Base-by-base conservation (phyloP, 1,140 invertebrate genomes). In the Polyergus mexicanus region DNA sequence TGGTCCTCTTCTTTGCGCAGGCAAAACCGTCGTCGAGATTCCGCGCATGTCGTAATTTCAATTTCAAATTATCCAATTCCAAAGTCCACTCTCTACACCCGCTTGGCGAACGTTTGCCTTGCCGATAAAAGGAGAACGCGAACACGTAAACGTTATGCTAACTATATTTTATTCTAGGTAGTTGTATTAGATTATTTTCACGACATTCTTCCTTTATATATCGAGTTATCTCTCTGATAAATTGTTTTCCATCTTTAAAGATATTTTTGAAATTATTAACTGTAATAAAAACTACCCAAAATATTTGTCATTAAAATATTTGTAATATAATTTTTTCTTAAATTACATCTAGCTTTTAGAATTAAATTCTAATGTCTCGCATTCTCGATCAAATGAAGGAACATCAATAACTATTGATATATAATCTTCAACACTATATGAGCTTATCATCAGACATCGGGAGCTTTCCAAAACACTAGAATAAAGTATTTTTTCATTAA, bases 41-140 rank as follows among this genome's bases (percentile, higher is more conserved):
- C 66, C 69, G 19, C 16, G 19, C 47, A 84, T 86, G 84, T 86
- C 38, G 84, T 86, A 88, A 92, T 91, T 92, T 87, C 80, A 91
- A 89, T 92, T 92, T 90, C 63, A 89, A 91, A 89, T 89, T 84
- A 89, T 85, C 85, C 87, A 84, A 85, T 87, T 86, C 58, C 78
- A 47, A 25, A 54, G 22, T 47, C 66, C 25, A 51, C 85, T 32
- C 32, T 32, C 32, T 19, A 74, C 85, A 44, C 28, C 51, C 78
- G 44, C 38, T 62, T 60, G 69, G 22, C 51, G 38, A 32, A 28
- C 41, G 6, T 1, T n/a, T 13, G 28, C 8, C 60, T 69, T 66
- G 65, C 25, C 38, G 28, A 11, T 58, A 71, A 80, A 47, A 58
- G 32, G 51, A 66, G 28, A 38, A 22, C 25, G 35, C 22, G 25